Evolutionary conservation across 1,140 invertebrate species (phyloP).

Genomic region (Pteromalus puparum): DNA sequence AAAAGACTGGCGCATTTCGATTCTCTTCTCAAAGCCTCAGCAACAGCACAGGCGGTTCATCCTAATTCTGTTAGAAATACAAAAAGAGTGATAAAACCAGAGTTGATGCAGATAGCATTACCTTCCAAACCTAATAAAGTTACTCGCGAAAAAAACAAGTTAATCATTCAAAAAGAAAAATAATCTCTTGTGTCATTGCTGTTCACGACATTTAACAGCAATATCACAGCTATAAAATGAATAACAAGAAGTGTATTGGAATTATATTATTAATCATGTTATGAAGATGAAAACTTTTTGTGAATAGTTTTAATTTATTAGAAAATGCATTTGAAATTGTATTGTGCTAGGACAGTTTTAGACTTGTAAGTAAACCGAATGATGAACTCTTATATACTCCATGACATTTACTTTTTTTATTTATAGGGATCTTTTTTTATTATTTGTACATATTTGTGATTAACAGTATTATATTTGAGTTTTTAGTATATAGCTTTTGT

Average conservation of each 20-base stretch:
- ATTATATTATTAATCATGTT: not conserved
- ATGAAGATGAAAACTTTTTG: not conserved
- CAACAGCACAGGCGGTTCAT: conserved; percentile 25
- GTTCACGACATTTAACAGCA: not conserved
- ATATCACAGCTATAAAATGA: not conserved
- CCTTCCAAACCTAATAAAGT: conserved; percentile 37
- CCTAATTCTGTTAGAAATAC: conserved; percentile 38
- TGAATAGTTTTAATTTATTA: not conserved
- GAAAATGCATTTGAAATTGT: not conserved
- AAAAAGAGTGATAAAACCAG: conserved; percentile 43
- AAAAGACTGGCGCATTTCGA: conserved; percentile 47
- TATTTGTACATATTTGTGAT: conserved; percentile 29
- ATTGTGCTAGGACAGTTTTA: not conserved
- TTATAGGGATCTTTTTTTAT: not conserved
- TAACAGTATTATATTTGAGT: conserved; percentile 10
- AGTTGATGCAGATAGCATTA: conserved; percentile 48
- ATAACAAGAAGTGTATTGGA: not conserved
- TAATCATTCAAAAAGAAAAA: conserved; percentile 46
- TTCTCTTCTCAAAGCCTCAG: conserved; percentile 45
- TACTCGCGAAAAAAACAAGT: conserved; percentile 46
- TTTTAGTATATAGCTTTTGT: not conserved
- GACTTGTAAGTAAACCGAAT: not conserved
- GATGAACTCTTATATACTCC: not conserved
- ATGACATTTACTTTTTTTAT: not conserved
- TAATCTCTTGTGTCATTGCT: conserved; percentile 5